A percentile compares a stretch with the other conserved stretches of the same genome.
Evolutionary conservation across 2,888 invertebrate genomes (phyloP).

Genomic region (Periphyllus acericola): DNA sequence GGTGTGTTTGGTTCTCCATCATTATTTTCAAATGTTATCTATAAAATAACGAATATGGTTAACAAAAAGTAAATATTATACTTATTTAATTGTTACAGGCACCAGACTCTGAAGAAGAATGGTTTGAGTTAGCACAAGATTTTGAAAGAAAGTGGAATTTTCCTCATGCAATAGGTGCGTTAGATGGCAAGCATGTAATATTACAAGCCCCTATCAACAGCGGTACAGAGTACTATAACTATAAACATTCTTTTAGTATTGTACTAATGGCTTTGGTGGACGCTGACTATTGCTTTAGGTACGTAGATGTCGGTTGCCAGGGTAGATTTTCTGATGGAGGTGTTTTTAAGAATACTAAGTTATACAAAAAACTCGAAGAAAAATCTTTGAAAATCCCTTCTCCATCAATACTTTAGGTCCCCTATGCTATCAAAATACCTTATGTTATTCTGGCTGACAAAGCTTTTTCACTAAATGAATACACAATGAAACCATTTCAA

Average conservation of each 20-base stretch:
- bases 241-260: conserved; percentile 63
- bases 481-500: conserved; percentile 42
- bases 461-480: conserved; percentile 8
- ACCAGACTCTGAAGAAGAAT: conserved; percentile 42
- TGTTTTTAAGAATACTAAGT: conserved; percentile 57
- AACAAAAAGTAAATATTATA: not conserved
- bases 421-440: conserved; percentile 4
- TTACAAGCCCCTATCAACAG: not conserved
- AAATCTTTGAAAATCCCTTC: conserved; percentile 18
- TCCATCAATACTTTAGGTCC: conserved; percentile 19
- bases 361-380: conserved; percentile 49
- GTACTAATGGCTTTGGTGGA: conserved; percentile 63
- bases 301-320: conserved; percentile 62
- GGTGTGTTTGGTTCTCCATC: conserved; percentile 14
- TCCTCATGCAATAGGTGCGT: conserved; percentile 21
- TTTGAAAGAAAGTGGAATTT: conserved; percentile 32
- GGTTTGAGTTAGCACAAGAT: conserved; percentile 9
- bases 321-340: conserved; percentile 63
- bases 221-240: conserved; percentile 62
- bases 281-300: conserved; percentile 64
- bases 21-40: conserved; percentile 22
- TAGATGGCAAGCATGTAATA: conserved; percentile 29
- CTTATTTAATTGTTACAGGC: conserved; percentile 33
- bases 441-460: too few species aligned
- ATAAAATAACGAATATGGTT: conserved; percentile 28